These are phyloP conservation scores for Tricholauxania praeusta DNA, from an alignment of 2,888 invertebrate genomes.

Conservation along the genomic window DNA sequence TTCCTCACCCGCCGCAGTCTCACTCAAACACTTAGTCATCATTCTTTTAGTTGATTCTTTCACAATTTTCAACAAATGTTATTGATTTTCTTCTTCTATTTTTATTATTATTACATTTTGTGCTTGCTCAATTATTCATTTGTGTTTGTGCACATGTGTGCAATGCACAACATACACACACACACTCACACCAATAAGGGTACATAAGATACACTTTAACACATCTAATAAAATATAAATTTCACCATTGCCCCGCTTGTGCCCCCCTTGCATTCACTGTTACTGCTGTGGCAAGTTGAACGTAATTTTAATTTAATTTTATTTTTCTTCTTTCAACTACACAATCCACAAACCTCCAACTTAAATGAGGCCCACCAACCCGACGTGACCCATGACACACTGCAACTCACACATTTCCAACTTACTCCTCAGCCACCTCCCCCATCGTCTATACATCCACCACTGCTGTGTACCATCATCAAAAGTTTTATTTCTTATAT, in stretches of 20 bases:
- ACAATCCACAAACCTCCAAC: too few relatives aligned
- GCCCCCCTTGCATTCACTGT: neutral
- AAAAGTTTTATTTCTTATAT: constrained; percentile 44
- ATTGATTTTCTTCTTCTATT: constrained; percentile 16
- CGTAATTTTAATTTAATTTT: constrained; percentile 31
- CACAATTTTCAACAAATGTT: constrained; percentile 22
- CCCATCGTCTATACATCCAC: neutral
- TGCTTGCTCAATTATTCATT: constrained; percentile 22
- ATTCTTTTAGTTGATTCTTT: neutral
- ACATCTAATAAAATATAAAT: constrained; percentile 26
- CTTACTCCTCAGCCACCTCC: neutral
- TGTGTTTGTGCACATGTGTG: constrained; percentile 9
- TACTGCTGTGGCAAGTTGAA: neutral
- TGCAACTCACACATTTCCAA: neutral
- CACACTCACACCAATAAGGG: too few relatives aligned
- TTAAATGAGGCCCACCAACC: too few relatives aligned
- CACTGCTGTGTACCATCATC: neutral
- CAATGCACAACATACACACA: too few relatives aligned
- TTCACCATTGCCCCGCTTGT: neutral
- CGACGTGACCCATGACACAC: too few relatives aligned
- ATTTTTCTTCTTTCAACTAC: constrained; percentile 19
- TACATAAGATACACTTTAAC: constrained; percentile 8
- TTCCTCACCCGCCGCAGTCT: neutral
- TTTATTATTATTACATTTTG: constrained; percentile 23
- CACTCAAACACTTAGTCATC: too few relatives aligned